phyloP scores from a whole-genome alignment of 2,113 vertebrate species.

The Maccullochella peelii region DNA sequence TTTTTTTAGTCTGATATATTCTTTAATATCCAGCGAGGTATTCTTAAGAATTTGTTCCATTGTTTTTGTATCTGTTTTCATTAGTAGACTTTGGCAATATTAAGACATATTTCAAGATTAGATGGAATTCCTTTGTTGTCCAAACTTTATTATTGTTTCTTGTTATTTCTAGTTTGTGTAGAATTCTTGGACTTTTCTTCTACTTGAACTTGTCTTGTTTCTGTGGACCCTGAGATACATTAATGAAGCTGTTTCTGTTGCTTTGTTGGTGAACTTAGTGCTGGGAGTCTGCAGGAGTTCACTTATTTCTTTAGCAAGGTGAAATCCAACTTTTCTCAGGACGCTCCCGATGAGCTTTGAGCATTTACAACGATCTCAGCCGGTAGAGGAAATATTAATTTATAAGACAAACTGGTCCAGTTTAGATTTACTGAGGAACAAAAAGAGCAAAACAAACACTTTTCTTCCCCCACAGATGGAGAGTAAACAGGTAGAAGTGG shows the following conservation, averaged over 20 bases:
- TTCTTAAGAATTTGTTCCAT: not conserved
- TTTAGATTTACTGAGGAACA: slow-evolving; percentile 30
- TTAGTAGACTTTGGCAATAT: not conserved
- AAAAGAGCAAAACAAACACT: slow-evolving; percentile 59
- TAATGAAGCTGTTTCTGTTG: not conserved
- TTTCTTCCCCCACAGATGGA: slow-evolving; percentile 16
- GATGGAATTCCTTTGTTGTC: not conserved
- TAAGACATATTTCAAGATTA: not conserved
- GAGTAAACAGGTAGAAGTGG: slow-evolving; percentile 13
- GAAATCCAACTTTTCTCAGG: not conserved
- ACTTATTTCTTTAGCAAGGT: not conserved
- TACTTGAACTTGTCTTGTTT: not conserved
- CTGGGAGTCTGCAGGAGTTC: slow-evolving; percentile 2
- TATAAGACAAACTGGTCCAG: slow-evolving; percentile 39
- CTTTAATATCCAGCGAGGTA: not conserved
- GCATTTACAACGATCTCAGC: slow-evolving; percentile 13
- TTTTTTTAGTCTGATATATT: not conserved
- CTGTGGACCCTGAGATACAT: too few species aligned
- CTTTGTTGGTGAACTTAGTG: not conserved
- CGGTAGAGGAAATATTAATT: slow-evolving; percentile 41
- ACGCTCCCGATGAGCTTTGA: not conserved
- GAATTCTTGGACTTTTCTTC: not conserved
- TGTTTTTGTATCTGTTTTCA: not conserved
- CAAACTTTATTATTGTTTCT: not conserved
- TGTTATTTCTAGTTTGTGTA: not conserved